Evolutionary conservation across 1,140 invertebrate genomes (phyloP).

Genomic region (Neuroterus valhalla): DNA sequence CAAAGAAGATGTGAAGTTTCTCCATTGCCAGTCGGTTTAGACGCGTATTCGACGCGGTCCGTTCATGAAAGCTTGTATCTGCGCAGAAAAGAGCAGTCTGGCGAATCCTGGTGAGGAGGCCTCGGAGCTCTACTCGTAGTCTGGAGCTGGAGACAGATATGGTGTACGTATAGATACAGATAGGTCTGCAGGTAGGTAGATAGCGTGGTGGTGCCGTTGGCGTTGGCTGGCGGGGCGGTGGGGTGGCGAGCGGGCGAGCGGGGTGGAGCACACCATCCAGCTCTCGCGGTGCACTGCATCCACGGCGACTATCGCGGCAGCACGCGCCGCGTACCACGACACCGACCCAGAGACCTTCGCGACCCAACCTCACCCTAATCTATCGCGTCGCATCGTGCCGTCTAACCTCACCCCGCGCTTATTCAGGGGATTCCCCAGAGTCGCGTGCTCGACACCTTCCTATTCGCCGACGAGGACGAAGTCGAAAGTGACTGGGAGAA

Average conservation of each 20-base stretch:
- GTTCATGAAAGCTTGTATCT: not conserved
- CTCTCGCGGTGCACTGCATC: conserved; percentile 56
- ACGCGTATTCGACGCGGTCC: conserved; percentile 13
- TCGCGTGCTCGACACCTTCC: conserved; percentile 10
- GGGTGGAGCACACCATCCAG: conserved; percentile 41
- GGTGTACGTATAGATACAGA: conserved; percentile 20
- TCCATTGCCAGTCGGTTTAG: not conserved
- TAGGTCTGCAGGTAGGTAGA: conserved; percentile 1
- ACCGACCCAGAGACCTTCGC: conserved; percentile 29
- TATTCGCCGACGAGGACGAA: not conserved
- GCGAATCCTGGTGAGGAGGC: conserved; percentile 25
- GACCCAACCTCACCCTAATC: conserved; percentile 28
- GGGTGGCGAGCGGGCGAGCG: conserved; percentile 29
- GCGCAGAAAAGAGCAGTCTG: conserved; percentile 25
- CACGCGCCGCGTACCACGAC: conserved; percentile 52
- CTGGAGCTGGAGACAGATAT: conserved; percentile 20
- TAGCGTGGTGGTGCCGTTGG: conserved; percentile 18
- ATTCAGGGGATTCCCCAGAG: conserved; percentile 11
- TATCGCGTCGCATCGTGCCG: conserved; percentile 24
- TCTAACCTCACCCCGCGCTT: conserved; percentile 25
- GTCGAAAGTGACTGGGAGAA: conserved; percentile 4
- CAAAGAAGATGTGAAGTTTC: conserved; percentile 8
- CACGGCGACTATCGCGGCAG: conserved; percentile 60
- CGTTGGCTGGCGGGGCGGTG: conserved; percentile 4
- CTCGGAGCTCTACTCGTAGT: conserved; percentile 7